Conservation (phyloP, 2,113 vertebrate species). For the Leucoraja erinaceus region DNA sequence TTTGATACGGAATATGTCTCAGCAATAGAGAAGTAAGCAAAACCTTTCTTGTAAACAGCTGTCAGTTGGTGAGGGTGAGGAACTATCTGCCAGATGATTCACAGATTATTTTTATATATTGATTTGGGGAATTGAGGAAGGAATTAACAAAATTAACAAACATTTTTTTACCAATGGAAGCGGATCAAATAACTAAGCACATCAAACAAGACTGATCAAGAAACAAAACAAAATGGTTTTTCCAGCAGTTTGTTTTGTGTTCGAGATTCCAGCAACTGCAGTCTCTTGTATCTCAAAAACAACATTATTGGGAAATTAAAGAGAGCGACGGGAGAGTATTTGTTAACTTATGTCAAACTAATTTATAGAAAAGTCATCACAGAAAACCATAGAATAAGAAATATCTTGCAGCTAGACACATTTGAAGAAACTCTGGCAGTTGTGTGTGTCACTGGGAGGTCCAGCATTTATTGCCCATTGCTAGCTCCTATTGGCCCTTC, state of each 20-base stretch:
- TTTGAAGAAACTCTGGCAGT: neutral
- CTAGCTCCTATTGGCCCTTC: neutral
- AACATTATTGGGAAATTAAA: neutral
- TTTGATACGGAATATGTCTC: conserved; percentile 80
- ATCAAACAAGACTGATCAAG: too few relatives aligned
- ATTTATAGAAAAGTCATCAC: neutral
- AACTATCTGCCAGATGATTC: neutral
- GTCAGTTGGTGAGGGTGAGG: neutral
- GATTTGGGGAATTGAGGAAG: too few relatives aligned
- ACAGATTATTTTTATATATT: neutral
- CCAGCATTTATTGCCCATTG: neutral
- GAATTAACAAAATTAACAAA: too few relatives aligned
- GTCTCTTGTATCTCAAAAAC: too few relatives aligned
- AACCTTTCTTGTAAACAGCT: too few relatives aligned
- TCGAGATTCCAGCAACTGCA: too few relatives aligned
- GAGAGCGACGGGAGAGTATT: neutral
- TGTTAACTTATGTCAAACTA: too few relatives aligned
- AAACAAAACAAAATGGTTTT: too few relatives aligned
- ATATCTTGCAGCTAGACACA: neutral
- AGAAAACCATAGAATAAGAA: neutral
- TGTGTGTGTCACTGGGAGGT: neutral
- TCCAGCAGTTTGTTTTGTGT: too few relatives aligned
- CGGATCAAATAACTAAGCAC: too few relatives aligned
- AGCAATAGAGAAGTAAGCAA: conserved; percentile 74
- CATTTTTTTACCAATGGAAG: too few relatives aligned